Evolutionary conservation across 2,888 invertebrate species (phyloP).

Genomic region (Andrena dorsata): DNA sequence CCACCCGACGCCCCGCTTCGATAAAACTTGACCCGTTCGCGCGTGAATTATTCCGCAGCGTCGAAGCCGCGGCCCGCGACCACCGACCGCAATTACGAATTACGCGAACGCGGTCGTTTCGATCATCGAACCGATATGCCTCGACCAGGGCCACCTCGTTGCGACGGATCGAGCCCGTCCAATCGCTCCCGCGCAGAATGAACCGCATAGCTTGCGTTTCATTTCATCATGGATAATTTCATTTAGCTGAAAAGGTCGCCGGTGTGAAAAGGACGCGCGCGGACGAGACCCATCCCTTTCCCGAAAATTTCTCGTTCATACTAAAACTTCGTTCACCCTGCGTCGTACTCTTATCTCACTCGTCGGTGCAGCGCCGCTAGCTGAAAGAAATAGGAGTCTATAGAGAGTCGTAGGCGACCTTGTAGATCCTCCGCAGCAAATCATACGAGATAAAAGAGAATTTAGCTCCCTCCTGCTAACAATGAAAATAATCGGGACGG

Average conservation of each 20-base stretch:
- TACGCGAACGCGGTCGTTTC: slow-evolving; percentile 57
- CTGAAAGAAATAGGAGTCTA: too few species aligned
- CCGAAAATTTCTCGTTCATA: too few species aligned
- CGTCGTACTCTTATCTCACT: too few species aligned
- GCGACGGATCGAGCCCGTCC: slow-evolving; percentile 28
- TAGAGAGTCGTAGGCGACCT: too few species aligned
- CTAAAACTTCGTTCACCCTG: too few species aligned
- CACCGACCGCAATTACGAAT: slow-evolving; percentile 71
- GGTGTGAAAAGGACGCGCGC: not conserved
- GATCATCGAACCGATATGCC: slow-evolving; percentile 59
- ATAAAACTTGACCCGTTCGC: slow-evolving; percentile 69
- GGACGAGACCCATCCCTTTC: too few species aligned
- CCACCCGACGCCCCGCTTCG: slow-evolving; percentile 21
- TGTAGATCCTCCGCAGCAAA: too few species aligned
- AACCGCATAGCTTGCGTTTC: not conserved
- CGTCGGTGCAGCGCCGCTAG: too few species aligned
- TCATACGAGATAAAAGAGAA: not conserved
- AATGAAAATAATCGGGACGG: slow-evolving; percentile 16
- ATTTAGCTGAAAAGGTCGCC: not conserved
- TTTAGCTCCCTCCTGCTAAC: not conserved
- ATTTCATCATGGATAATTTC: not conserved
- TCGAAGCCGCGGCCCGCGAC: slow-evolving; percentile 36
- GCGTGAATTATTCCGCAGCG: slow-evolving; percentile 69
- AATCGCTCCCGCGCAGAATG: not conserved
- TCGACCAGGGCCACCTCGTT: slow-evolving; percentile 12